A percentile compares a stretch with the other conserved stretches of the same genome.
Evolutionary conservation across 2,888 invertebrate genomes (phyloP).

Genomic region (Herminia tarsipennalis): DNA sequence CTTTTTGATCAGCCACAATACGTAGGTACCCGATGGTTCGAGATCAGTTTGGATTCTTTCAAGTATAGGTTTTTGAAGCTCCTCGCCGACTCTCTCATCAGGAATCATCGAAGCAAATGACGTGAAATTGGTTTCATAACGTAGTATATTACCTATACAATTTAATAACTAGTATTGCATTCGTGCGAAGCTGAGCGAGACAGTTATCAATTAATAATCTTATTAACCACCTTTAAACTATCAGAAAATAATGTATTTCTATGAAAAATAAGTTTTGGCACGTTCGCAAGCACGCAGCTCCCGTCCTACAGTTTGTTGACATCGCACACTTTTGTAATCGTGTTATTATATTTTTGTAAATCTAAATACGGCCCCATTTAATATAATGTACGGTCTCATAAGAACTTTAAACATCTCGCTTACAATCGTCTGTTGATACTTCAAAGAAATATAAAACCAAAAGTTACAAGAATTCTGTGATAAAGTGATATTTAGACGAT

Average conservation of each 20-base stretch:
- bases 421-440: slow-evolving; percentile 3
- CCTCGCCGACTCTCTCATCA: too few relatives aligned
- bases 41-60: too few relatives aligned
- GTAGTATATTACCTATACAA: too few relatives aligned
- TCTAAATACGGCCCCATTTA: slow-evolving; percentile 31
- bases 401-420: slow-evolving; percentile 9
- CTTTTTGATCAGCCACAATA: too few relatives aligned
- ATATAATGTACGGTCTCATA: slow-evolving; percentile 23
- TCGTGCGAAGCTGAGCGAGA: too few relatives aligned
- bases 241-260: slow-evolving; percentile 5
- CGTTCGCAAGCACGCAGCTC: slow-evolving; percentile 18
- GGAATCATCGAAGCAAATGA: too few relatives aligned
- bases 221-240: too few relatives aligned
- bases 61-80: too few relatives aligned
- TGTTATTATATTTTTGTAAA: slow-evolving; percentile 30
- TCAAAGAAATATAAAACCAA: not conserved
- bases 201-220: too few relatives aligned
- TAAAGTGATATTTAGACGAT: not conserved
- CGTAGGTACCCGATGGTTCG: too few relatives aligned
- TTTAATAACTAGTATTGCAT: too few relatives aligned
- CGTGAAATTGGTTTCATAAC: too few relatives aligned
- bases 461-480: not conserved
- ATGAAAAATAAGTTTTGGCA: slow-evolving; percentile 26
- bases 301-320: slow-evolving; percentile 41
- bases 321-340: slow-evolving; percentile 33